Conservation (phyloP, 1,140 invertebrate genomes). For the Neoseiulus cucumeris region DNA sequence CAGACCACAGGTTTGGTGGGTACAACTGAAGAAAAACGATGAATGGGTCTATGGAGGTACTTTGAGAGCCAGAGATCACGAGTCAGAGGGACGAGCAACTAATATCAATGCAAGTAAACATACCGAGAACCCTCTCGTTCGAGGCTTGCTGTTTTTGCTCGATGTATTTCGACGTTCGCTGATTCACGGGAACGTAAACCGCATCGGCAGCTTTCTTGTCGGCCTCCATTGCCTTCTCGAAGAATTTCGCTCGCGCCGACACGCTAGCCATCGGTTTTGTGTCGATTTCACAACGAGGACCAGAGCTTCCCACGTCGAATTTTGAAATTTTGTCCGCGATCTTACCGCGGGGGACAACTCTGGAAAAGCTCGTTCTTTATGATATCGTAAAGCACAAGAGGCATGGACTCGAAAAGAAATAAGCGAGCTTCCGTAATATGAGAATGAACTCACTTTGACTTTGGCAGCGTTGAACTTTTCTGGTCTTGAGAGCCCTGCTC, state of each 20-base stretch:
- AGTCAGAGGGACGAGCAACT: no score
- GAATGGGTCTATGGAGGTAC: no score
- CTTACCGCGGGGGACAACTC: not conserved
- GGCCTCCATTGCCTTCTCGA: not conserved
- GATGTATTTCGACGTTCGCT: not conserved
- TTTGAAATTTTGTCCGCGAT: not conserved
- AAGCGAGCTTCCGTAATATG: no score
- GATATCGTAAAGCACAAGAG: not conserved
- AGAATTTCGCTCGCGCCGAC: conserved; percentile 4
- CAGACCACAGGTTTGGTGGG: not conserved
- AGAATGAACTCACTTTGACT: not conserved
- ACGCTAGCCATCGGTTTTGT: not conserved
- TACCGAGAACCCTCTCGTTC: not conserved
- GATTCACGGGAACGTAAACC: not conserved
- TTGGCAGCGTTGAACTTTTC: not conserved
- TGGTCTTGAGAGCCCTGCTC: not conserved
- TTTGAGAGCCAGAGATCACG: no score
- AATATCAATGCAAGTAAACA: no score
- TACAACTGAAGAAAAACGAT: no score
- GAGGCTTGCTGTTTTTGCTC: not conserved
- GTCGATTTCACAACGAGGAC: not conserved
- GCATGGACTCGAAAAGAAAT: not conserved
- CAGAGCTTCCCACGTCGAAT: not conserved
- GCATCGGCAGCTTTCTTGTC: not conserved
- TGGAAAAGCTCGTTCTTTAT: not conserved